These are phyloP conservation scores for Microplitis deprimator DNA, from an alignment of 2,888 invertebrate genomes.

Conservation along the genomic window DNA sequence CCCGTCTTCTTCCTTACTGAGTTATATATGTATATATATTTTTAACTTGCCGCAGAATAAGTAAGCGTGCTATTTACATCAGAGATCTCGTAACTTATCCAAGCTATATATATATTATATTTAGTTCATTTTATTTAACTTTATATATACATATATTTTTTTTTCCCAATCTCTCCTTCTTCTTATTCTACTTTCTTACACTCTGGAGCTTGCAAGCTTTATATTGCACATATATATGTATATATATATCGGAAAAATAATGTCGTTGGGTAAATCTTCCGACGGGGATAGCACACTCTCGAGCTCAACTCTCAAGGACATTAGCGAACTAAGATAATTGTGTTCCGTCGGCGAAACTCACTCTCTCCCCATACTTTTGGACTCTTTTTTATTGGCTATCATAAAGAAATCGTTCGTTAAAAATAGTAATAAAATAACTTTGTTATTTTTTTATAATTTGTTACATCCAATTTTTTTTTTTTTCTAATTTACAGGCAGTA, in stretches of 20 bases:
- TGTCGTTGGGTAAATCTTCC: conserved; percentile 53
- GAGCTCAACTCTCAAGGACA: conserved; percentile 38
- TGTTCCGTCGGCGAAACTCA: conserved; percentile 41
- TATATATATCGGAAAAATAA: conserved; percentile 48
- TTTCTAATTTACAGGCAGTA: too few species aligned
- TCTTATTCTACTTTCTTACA: conserved; percentile 33
- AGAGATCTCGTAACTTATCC: conserved; percentile 69
- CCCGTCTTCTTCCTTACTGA: conserved; percentile 41
- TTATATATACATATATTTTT: conserved; percentile 36
- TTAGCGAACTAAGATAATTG: conserved; percentile 49
- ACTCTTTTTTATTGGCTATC: not conserved
- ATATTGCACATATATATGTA: too few species aligned
- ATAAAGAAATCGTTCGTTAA: conserved; percentile 4
- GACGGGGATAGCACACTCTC: conserved; percentile 48
- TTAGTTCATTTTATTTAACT: not conserved
- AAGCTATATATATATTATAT: conserved; percentile 40
- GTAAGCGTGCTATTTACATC: conserved; percentile 70
- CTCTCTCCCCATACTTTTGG: not conserved
- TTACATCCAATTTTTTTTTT: not conserved
- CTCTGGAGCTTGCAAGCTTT: conserved; percentile 42
- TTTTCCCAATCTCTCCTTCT: conserved; percentile 30
- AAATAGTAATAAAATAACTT: not conserved
- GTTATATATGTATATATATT: conserved; percentile 50
- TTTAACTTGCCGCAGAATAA: conserved; percentile 68
- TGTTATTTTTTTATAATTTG: not conserved